Base-by-base conservation (phyloP, 2,113 vertebrate genomes). In the Labrus mixtus region DNA sequence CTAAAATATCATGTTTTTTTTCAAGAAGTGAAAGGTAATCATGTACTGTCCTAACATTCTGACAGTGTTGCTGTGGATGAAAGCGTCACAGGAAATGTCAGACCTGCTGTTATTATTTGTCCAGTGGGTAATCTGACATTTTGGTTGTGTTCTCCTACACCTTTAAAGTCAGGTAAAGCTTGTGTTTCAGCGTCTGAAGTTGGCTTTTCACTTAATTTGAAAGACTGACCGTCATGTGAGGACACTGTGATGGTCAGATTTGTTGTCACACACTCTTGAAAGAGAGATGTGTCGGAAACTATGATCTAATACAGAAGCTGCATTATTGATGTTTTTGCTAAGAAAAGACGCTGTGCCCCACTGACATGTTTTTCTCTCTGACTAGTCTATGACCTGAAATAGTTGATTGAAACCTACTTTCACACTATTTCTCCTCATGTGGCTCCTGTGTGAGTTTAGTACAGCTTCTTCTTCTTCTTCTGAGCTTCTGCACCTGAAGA, bases 281-380 rank as follows among this genome's bases (percentile, higher is more conserved):
- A 64, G 16, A 68, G 17, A 33, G 29, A 54, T 20, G 36, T 46
- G 20, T 50, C 61, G 8, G 10, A 22, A 50, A 43, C 57, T 37
- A 15, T 17, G 46, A 6, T 48, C 46, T 6, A 37, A 60, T 67
- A 65, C 10, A 36, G 13, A 66, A 29, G 3, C 41, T 73, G 69
- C 37, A 61, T 68, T 56, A 74, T 54, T 86, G 67, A 70, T 68
- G 71, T 46, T 39, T 2, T 4, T 17, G 33, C 67, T 50, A 43
- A 48, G 37, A 43, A 50, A 56, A 20, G 65, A 72, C 33, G 36
- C 10, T 3, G 62, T 10, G 58, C 4, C 51, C 29, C 20, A 10
- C 61, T 8, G 51, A 48, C 22, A 0, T 62, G 20, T n/a, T 72
- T 29, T 22, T 53, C 37, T 23, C 33, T 2, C 20, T 66, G 3